These are phyloP conservation scores for Plecotus auritus DNA, from an alignment of 2,113 vertebrate genomes.

Conservation along the genomic window DNA sequence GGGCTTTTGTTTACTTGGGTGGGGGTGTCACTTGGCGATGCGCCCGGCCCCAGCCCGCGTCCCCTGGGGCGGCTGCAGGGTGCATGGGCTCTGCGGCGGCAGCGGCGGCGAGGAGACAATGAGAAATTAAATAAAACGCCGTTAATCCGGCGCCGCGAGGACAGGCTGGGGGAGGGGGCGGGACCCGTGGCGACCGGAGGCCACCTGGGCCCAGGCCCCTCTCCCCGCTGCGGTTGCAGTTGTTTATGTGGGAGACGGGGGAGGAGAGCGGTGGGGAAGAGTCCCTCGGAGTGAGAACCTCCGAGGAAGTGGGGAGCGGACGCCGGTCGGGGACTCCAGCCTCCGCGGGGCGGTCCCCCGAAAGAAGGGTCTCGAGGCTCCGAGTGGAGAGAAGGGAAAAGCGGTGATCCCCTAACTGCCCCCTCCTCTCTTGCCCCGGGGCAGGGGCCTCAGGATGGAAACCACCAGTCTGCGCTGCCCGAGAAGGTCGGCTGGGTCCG, in stretches of 20 bases:
- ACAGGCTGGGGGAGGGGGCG: background rate
- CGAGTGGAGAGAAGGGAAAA: background rate
- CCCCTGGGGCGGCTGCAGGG: background rate
- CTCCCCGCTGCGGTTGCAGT: background rate
- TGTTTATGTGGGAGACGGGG: background rate
- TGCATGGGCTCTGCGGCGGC: background rate
- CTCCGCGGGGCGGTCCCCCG: background rate
- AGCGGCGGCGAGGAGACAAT: slow-evolving; percentile 40
- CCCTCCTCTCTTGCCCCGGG: slow-evolving; percentile 24
- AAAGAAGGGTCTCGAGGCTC: background rate
- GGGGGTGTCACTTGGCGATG: background rate
- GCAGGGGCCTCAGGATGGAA: slow-evolving; percentile 88
- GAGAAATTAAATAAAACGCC: slow-evolving; percentile 1
- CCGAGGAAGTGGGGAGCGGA: background rate
- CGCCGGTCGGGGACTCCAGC: background rate
- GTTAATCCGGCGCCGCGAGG: background rate
- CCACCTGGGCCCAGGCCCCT: background rate
- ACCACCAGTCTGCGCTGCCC: slow-evolving; percentile 75
- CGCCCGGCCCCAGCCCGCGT: background rate
- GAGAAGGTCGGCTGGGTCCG: slow-evolving; percentile 97
- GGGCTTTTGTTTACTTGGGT: slow-evolving; percentile 14
- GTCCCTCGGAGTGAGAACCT: background rate
- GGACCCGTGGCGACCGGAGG: background rate
- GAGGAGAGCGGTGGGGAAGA: background rate
- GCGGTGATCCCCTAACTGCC: background rate